phyloP scores from a whole-genome alignment of 2,888 invertebrate species.

The Trichopoda pennipes region DNA sequence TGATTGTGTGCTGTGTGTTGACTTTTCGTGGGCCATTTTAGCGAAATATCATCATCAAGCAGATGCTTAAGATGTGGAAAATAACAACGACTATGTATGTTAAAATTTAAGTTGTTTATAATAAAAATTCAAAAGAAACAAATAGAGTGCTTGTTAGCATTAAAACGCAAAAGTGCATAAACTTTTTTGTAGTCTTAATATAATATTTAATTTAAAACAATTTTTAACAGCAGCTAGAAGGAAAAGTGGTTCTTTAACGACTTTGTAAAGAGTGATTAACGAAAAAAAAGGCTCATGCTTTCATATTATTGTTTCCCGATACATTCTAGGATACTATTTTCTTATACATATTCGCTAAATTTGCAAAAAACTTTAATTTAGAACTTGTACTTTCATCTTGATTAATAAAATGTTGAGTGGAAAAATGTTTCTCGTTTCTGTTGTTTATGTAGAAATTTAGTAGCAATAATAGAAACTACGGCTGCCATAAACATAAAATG shows the following conservation, averaged over 20 bases:
- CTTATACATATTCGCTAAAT: background rate
- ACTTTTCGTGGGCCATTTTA: too few relatives aligned
- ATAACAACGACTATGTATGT: conserved; percentile 1
- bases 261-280: conserved; percentile 17
- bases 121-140: conserved; percentile 23
- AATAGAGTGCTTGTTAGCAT: background rate
- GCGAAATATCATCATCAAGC: too few relatives aligned
- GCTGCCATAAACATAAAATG: background rate
- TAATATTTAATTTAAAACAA: conserved; percentile 64
- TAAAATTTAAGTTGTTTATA: background rate
- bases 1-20: too few relatives aligned
- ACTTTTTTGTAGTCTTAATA: conserved; percentile 45
- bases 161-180: conserved; percentile 12
- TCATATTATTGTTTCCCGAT: conserved; percentile 57
- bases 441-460: background rate
- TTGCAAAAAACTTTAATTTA: background rate
- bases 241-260: conserved; percentile 4
- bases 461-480: conserved; percentile 22
- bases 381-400: too few relatives aligned
- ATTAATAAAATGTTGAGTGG: too few relatives aligned
- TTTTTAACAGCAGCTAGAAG: conserved; percentile 63
- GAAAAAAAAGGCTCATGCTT: conserved; percentile 33
- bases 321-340: conserved; percentile 40
- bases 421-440: too few relatives aligned
- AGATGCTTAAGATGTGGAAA: too few relatives aligned